These are phyloP conservation scores for Cotesia glomerata DNA, from an alignment of 1,140 invertebrate genomes.

Conservation along the genomic window DNA sequence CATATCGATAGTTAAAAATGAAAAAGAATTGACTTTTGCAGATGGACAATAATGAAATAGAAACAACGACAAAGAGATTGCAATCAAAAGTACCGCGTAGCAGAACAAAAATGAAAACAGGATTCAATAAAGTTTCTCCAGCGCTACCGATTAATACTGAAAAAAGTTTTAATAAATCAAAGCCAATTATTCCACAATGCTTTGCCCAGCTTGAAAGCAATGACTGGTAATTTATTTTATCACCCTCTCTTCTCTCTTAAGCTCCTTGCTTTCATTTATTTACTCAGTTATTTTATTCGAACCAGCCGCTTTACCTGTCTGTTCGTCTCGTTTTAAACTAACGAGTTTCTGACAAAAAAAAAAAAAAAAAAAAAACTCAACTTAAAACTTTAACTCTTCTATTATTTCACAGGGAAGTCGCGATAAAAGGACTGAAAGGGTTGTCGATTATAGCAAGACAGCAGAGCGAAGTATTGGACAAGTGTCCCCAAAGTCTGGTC, in stretches of 20 bases:
- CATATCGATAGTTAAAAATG: too few relatives aligned
- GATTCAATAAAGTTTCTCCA: slow-evolving; percentile 26
- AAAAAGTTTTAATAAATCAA: slow-evolving; percentile 66
- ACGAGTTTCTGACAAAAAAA: neutral
- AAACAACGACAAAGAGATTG: slow-evolving; percentile 15
- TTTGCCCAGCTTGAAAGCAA: slow-evolving; percentile 72
- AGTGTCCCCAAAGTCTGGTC: slow-evolving; percentile 67
- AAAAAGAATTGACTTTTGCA: neutral
- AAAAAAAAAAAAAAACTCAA: neutral
- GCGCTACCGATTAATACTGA: slow-evolving; percentile 16
- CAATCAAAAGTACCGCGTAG: slow-evolving; percentile 41
- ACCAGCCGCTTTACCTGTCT: neutral
- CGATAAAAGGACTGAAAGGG: slow-evolving; percentile 77
- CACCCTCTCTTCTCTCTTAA: neutral
- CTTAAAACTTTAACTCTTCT: neutral
- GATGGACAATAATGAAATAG: neutral
- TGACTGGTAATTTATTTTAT: slow-evolving; percentile 71
- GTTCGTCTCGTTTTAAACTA: neutral
- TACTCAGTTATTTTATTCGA: slow-evolving; percentile 6
- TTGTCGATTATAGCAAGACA: slow-evolving; percentile 76
- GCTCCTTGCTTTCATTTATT: neutral
- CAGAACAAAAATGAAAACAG: slow-evolving; percentile 29
- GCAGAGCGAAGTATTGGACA: slow-evolving; percentile 70
- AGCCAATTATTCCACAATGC: slow-evolving; percentile 69
- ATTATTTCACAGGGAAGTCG: slow-evolving; percentile 73